Conservation (phyloP, 2,797 vertebrate species). For the Hafferia zeledoni region DNA sequence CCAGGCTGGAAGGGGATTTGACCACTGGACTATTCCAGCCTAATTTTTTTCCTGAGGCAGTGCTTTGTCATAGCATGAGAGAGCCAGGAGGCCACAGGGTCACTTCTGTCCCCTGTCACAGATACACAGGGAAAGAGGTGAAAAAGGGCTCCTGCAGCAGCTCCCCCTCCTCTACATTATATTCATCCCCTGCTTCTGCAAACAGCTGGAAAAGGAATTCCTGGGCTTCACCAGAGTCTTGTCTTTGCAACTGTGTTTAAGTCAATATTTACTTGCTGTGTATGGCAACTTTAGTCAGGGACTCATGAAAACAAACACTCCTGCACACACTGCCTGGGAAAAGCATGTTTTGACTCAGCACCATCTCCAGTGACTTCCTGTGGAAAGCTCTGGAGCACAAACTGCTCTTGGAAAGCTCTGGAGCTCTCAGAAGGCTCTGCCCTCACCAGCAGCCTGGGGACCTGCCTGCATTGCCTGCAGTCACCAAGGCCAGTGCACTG, state of each 20-base stretch:
- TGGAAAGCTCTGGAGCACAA: neutral
- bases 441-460: neutral
- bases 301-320: neutral
- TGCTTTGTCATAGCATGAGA: neutral
- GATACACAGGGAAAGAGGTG: neutral
- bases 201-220: neutral
- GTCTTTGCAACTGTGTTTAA: neutral
- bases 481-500: accelerated
- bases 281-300: neutral
- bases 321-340: neutral
- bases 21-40: neutral
- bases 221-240: neutral
- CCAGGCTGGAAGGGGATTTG: neutral
- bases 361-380: neutral
- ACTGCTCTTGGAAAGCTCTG: neutral
- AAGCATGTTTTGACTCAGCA: neutral
- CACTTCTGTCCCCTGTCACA: neutral
- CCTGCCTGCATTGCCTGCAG: neutral
- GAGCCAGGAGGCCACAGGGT: accelerated
- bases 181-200: neutral
- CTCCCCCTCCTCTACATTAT: neutral
- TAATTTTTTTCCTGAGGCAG: neutral
- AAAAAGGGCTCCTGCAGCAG: neutral
- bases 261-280: constrained; percentile 1
- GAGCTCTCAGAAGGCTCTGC: neutral